Base-by-base conservation (phyloP, 2,888 invertebrate genomes). In the Sesia bembeciformis region DNA sequence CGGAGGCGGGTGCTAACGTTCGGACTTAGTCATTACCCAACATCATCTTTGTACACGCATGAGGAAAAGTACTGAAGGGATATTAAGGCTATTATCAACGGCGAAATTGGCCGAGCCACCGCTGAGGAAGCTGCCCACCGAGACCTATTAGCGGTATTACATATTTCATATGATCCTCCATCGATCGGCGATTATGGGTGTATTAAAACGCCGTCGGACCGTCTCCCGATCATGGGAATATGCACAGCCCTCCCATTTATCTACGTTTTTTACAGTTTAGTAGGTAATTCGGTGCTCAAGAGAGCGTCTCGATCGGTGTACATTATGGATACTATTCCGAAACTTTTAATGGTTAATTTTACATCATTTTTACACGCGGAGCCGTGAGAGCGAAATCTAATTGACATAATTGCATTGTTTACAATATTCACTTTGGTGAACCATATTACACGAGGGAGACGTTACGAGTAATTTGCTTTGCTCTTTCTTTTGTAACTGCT, bases 121-220 rank as follows among this genome's bases (percentile, higher is more conserved):
- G 88, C 88, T 88, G 84, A 89, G 86, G 88, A 84, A 89, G 88
- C 88, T 85, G 76, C 82, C 79, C 80, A 73, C 80, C 76, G 72
- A 80, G 74, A 77, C 82, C 84, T 86, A 87, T 86, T 86, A 85
- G 84, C 80, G 81, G 81, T 78, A 85, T 84, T 84, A 84, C 84
- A 85, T 86, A 85, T 85, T 85, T 84, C 82, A 84, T 85, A 80
- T 81, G 82, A 81, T 81, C 81, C 79, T 68, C 69, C 76, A 74
- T 76, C 82, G 80, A 79, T 74, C 81, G 76, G 69, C 80, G 79
- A 87, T 88, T 87, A 88, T 83, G 81, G 84, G 75, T 78, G 74
- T 77, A 86, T 87, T 87, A 87, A 86, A 80, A 80, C 73, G 83
- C 80, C 77, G 79, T 78, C 80, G 72, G 66, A 69, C 67, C 81